Percentiles rank a stretch among this genome's conserved stretches.
phyloP scores from a whole-genome alignment of 1,140 invertebrate genomes.

The Aphelinus certus region DNA sequence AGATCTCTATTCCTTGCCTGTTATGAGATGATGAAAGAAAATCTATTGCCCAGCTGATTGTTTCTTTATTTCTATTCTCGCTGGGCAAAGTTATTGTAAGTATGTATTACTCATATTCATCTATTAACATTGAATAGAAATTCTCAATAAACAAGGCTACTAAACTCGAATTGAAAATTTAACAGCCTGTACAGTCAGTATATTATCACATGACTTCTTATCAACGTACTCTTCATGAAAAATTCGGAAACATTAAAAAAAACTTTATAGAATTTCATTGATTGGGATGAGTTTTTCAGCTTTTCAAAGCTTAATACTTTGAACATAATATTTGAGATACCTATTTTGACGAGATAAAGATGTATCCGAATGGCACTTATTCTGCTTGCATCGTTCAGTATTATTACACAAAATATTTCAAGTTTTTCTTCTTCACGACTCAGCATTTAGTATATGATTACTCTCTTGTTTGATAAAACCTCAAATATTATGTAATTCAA shows the following conservation, averaged over 20 bases:
- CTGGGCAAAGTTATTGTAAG: conserved; percentile 27
- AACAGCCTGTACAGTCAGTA: conserved; percentile 43
- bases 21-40: conserved; percentile 11
- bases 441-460: conserved; percentile 32
- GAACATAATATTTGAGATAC: conserved; percentile 7
- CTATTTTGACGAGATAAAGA: conserved; percentile 15
- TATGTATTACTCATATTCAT: conserved; percentile 29
- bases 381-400: conserved; percentile 15
- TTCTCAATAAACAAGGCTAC: conserved; percentile 41
- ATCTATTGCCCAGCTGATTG: background rate
- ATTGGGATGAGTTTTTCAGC: conserved; percentile 24
- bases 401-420: conserved; percentile 18
- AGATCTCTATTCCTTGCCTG: conserved; percentile 6
- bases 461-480: conserved; percentile 29
- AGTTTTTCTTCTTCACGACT: conserved; percentile 29
- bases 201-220: conserved; percentile 45
- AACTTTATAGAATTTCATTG: conserved; percentile 7
- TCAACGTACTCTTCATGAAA: conserved; percentile 20
- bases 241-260: conserved; percentile 6
- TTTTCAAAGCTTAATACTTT: conserved; percentile 28
- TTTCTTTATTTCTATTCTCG: conserved; percentile 19
- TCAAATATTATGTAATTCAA: conserved; percentile 41
- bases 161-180: conserved; percentile 36
- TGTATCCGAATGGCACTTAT: conserved; percentile 24
- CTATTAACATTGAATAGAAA: conserved; percentile 47